Evolutionary conservation across 1,140 invertebrate genomes (phyloP), one percentile per base, ranked within the genome.

Genomic region (Leptopilina clavipes): DNA sequence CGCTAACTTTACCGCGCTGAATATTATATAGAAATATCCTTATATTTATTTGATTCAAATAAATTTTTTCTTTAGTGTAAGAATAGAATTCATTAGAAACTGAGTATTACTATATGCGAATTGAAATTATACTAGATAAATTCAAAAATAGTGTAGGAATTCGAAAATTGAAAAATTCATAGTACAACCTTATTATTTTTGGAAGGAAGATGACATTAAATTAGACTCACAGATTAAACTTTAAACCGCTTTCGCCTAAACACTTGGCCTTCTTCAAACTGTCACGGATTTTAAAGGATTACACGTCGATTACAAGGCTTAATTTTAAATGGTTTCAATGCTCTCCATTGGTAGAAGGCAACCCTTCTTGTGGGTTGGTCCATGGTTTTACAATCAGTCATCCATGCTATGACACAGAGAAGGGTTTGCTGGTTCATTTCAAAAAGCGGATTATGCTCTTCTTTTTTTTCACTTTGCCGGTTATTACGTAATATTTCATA

Each of bases 321-420:
- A 90, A 90, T 88, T 89, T 89, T 84, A 87, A 89, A 89, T 83
- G 86, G 83, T 82, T 77, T 78, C 79, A 89, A 89, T 83, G 86
- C 83, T 82, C 79, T 78, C 78, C 72, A 70, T 72, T 54, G 71
- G n/a, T 74, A 75, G 17, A 73, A 76, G 65, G 79, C 82, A 86
- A 87, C 87, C 83, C 85, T 86, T 88, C 85, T 82, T 87, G 87
- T 84, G 87, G 89, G 86, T 84, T 82, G 89, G 89, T 91, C 86
- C 79, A 91, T 91, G 89, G 89, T 91, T 91, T 91, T 87, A 88
- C 89, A 90, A 91, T 91, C 89, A 90, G 88, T 91, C 89, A 91
- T 82, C 88, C 89, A 81, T 91, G 88, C 88, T 91, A 83, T 91
- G 90, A 91, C 90, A 90, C 84, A 79, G 75, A 84, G 84, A 86